Percentiles rank a stretch among this genome's conserved stretches.
These are phyloP conservation scores for Epizoanthus scotinus DNA, from an alignment of 92 coral and sea anemone genomes.

Conservation along the genomic window DNA sequence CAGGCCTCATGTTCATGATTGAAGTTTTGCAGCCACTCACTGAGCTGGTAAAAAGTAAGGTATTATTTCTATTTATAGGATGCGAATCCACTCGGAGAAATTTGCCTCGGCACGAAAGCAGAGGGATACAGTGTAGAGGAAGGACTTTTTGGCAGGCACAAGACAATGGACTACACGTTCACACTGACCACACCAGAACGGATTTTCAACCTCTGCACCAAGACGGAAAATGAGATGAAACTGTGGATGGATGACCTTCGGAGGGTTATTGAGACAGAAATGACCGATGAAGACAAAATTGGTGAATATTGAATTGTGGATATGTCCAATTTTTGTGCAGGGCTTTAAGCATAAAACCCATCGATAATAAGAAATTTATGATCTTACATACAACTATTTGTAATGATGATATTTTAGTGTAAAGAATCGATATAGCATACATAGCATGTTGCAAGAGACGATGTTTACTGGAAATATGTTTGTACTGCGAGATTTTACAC, in stretches of 20 bases:
- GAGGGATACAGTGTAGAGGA: slow-evolving; percentile 77
- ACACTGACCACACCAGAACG: slow-evolving; percentile 78
- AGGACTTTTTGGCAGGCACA: slow-evolving; percentile 57
- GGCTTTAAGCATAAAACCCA: no score
- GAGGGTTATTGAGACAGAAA: slow-evolving; percentile 55
- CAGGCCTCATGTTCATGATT: no score
- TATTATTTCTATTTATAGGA: slow-evolving; percentile 54
- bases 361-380: no score
- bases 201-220: slow-evolving; percentile 72
- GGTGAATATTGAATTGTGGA: slow-evolving; percentile 43
- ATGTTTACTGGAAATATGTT: no score
- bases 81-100: slow-evolving; percentile 84
- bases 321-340: no score
- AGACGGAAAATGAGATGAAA: slow-evolving; percentile 82
- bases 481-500: no score
- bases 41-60: no score
- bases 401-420: no score
- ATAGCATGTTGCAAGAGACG: no score
- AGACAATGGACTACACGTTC: slow-evolving; percentile 67
- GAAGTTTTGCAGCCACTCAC: background rate
- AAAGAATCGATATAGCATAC: no score
- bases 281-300: slow-evolving; percentile 79
- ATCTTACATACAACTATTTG: no score
- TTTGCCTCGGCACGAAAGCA: slow-evolving; percentile 71
- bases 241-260: slow-evolving; percentile 80